These are phyloP conservation scores for Coboldia fuscipes DNA, from an alignment of 1,140 invertebrate genomes.

Conservation along the genomic window DNA sequence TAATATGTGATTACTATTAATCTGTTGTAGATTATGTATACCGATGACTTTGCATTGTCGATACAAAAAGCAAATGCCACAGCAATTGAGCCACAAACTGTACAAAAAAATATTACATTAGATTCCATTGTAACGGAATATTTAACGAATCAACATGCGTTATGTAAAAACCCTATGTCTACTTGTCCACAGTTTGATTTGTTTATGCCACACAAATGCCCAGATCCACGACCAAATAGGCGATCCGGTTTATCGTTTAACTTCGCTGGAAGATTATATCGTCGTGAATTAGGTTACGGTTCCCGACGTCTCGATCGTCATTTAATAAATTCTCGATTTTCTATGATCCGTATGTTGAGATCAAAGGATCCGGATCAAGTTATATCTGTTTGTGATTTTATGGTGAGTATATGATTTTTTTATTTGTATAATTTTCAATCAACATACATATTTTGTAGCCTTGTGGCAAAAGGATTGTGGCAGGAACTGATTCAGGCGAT, in stretches of 20 bases:
- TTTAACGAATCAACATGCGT: conserved; percentile 83
- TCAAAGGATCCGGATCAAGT: conserved; percentile 49
- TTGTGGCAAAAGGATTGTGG: conserved; percentile 55
- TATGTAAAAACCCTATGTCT: conserved; percentile 80
- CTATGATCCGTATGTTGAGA: conserved; percentile 63
- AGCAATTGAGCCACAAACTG: too few species aligned
- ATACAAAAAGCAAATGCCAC: too few species aligned
- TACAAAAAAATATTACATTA: conserved; percentile 43
- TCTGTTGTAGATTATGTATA: too few species aligned
- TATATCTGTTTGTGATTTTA: conserved; percentile 47
- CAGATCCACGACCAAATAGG: conserved; percentile 57
- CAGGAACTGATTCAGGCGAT: conserved; percentile 74
- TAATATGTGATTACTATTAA: too few species aligned
- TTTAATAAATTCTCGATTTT: conserved; percentile 74
- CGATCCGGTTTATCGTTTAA: conserved; percentile 44
- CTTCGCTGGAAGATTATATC: conserved; percentile 35
- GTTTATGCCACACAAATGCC: conserved; percentile 79
- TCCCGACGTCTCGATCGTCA: conserved; percentile 45
- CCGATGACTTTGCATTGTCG: too few species aligned
- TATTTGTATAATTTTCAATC: conserved; percentile 24
- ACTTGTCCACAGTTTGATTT: conserved; percentile 81
- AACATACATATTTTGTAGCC: too few species aligned
- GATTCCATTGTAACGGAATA: conserved; percentile 92
- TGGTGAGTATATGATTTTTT: too few species aligned
- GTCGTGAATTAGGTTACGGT: conserved; percentile 29